Evolutionary conservation across 2,888 invertebrate species (phyloP).

Genomic region (Cancer borealis): DNA sequence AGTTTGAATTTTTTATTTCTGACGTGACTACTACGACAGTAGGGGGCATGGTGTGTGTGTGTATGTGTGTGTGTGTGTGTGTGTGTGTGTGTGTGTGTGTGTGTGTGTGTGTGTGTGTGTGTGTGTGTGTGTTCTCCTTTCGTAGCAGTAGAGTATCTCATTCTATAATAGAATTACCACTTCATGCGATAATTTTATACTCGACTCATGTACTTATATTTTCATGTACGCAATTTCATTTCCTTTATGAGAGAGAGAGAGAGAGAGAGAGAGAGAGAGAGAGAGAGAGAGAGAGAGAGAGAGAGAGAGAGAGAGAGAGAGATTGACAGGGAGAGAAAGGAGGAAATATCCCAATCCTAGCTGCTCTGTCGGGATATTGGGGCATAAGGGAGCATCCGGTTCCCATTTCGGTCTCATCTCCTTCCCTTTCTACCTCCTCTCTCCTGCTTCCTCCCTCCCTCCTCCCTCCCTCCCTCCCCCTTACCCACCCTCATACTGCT

Average conservation of each 20-base stretch:
- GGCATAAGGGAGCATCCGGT: conserved; percentile 16
- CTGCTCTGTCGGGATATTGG: conserved; percentile 9
- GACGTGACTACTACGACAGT: no score
- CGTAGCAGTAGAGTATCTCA: no score
- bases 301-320: conserved; percentile 21
- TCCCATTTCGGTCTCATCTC: conserved; percentile 14
- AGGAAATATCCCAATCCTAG: neutral
- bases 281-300: conserved; percentile 37
- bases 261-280: neutral
- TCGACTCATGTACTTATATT: neutral
- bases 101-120: neutral
- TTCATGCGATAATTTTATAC: no score
- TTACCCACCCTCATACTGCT: neutral
- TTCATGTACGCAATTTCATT: neutral
- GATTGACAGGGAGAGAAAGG: conserved; percentile 33
- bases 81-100: conserved; percentile 12
- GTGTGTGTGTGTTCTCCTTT: neutral
- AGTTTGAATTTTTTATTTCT: neutral
- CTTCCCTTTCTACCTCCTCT: neutral
- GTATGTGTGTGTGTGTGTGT: neutral
- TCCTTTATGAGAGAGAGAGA: neutral
- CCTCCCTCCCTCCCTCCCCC: neutral
- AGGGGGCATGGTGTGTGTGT: neutral
- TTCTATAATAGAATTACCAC: no score
- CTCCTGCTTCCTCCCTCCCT: neutral